Evolutionary conservation across 2,797 vertebrate species (phyloP), one percentile per base, ranked within the genome.

Genomic region (Orestias chungarensis): DNA sequence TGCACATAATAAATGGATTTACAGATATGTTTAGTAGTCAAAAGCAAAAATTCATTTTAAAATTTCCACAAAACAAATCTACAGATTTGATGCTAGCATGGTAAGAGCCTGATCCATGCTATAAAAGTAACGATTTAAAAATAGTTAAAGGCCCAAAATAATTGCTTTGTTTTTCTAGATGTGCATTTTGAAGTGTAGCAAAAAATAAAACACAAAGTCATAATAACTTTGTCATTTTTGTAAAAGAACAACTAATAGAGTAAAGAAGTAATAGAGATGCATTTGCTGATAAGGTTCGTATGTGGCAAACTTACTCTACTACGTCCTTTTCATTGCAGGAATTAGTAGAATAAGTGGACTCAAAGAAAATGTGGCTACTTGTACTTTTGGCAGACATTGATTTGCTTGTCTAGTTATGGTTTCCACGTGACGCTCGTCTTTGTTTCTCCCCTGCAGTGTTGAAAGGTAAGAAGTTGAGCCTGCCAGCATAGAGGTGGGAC

Each of bases 391-490:
- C n/a, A n/a, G n/a, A n/a, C n/a, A n/a, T n/a, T n/a, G n/a, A n/a
- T n/a, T n/a, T n/a, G n/a, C n/a, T n/a, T n/a, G 20, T 49, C 10
- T 10, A 18, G 4, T 57, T 40, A 62, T 38, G 46, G 46, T 61
- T 76, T 31, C 33, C 52, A 27, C 55, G 33, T 43, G 33, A 57
- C 40, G 6, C 66, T 12, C 3, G 18, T 50, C 50, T 25, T 82
- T 8, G 64, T 11, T 25, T 64, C 57, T 54, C 86, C 62, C 66
- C 71, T 2, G 65, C 81, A 99, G 98, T 99, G 82, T 95, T 99
- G 93, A 99, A 99, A 94, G 98, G 98, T 93, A 99, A 99, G 96
- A 99, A 99, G 93, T 95, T 99, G 90, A 99, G 98, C 93, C 96
- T 99, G 93, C 98, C 97, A 83, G 98, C 97, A 0, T 99, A 98